These are phyloP conservation scores for Rhipidura dahli DNA, from an alignment of 2,113 vertebrate species.

Conservation along the genomic window DNA sequence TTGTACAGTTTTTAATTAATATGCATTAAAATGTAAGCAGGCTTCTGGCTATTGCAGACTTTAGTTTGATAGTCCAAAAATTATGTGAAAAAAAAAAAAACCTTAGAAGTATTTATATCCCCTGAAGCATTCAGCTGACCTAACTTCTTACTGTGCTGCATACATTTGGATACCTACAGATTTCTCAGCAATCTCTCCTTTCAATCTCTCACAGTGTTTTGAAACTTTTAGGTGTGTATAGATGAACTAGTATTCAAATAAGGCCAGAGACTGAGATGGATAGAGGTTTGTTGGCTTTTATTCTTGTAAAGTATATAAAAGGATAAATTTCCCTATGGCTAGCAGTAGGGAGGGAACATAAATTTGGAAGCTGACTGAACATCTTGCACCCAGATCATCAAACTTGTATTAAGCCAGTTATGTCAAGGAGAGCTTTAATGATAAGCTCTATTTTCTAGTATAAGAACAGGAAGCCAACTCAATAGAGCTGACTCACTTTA, in stretches of 20 bases:
- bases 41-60: slow-evolving; percentile 59
- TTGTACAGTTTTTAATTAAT: slow-evolving; percentile 65
- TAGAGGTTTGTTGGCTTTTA: background rate
- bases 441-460: background rate
- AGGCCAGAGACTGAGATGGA: background rate
- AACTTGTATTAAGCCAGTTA: background rate
- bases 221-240: background rate
- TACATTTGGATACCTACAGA: background rate
- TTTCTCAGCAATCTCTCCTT: background rate
- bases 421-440: background rate
- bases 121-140: slow-evolving; percentile 23
- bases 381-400: background rate
- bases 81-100: background rate
- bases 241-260: background rate
- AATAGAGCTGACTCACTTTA: background rate
- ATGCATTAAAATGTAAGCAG: slow-evolving; percentile 65
- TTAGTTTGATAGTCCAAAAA: slow-evolving; percentile 58
- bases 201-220: background rate
- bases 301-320: background rate
- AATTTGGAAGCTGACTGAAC: background rate
- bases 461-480: background rate
- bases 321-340: background rate
- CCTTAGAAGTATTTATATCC: background rate
- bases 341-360: background rate
- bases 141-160: background rate